Base-by-base conservation (phyloP, 2,113 vertebrate species). In the Passer domesticus region DNA sequence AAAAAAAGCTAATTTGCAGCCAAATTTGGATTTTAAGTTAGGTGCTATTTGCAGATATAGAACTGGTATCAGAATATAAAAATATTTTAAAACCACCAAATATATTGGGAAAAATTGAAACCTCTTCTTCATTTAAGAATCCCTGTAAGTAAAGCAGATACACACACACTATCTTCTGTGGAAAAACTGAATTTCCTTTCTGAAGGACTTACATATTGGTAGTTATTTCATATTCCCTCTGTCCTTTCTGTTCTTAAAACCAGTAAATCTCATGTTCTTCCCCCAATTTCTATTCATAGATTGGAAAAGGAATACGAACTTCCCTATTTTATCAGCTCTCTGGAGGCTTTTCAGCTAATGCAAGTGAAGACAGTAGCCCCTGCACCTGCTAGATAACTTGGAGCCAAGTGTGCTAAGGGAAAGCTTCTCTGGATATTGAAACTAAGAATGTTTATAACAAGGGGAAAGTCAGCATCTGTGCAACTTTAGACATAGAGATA, bases 301-400 rank as follows among this genome's bases (percentile, higher is more conserved):
- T 95, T 97, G 96, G 96, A 97, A 96, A 95, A 96, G 67, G 78
- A 96, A 95, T 91, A 95, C 81, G 4, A 95, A 85, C 87, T 96
- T 97, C 84, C 91, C 93, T 76, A 84, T 96, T 95, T 68, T 97
- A 43, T 97, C 96, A 94, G 84, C 96, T 96, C 74, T 96, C 77
- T 15, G 95, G 94, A 95, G 93, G 74, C 91, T 96, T 94, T 89
- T 94, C 95, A 97, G 69, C 94, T 97, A 96, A 92, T 75, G 52
- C 66, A 87, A n/a, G 21, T 53, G 94, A 87, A 95, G 94, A 94
- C 64, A 84, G 41, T 93, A 94, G 80, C 67, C 83, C 64, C 73
- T 91, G 76, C 89, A 78, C 35, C 92, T 92, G 76, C 91, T 94
- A 94, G 60, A 89, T 96, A 92, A 94, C 86, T 64, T 63, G 89